A percentile compares a stretch with the other conserved stretches of the same genome.
phyloP scores from a whole-genome alignment of 2,113 vertebrate species.

The Dasyornis broadbenti region DNA sequence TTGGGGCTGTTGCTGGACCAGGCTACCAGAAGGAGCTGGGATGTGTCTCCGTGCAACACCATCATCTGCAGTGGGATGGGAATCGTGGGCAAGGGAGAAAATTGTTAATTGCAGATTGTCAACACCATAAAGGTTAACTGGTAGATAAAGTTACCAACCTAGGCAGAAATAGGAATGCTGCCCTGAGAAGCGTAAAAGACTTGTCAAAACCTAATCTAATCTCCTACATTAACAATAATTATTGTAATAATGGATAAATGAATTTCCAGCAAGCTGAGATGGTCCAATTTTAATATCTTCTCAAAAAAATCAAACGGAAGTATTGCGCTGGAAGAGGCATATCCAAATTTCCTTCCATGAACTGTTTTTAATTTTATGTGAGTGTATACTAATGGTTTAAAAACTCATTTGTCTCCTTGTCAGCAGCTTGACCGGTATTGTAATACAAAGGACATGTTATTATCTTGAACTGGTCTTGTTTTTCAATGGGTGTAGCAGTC shows the following conservation, averaged over 20 bases:
- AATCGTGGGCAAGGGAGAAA: neutral
- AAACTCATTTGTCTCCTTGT: constrained; percentile 33
- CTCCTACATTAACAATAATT: neutral
- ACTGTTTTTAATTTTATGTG: neutral
- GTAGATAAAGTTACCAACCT: constrained; percentile 3
- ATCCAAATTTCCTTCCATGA: neutral
- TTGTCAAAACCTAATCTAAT: constrained; percentile 31
- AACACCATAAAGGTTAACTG: neutral
- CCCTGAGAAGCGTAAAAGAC: constrained; percentile 6
- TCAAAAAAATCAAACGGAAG: neutral
- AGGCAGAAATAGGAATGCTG: neutral
- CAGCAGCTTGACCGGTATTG: constrained; percentile 30
- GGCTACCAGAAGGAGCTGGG: neutral
- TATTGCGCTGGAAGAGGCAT: neutral
- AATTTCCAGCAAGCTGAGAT: neutral
- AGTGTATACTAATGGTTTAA: constrained; percentile 1
- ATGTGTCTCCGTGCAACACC: neutral
- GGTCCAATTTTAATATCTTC: constrained; percentile 25
- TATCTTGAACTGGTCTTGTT: neutral
- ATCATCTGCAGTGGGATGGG: neutral
- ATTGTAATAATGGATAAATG: constrained; percentile 5
- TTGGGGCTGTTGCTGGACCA: neutral
- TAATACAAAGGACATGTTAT: neutral
- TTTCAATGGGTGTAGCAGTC: neutral
- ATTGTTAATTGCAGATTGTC: neutral